A percentile compares a stretch with the other conserved stretches of the same genome.
phyloP scores from a whole-genome alignment of 2,888 invertebrate genomes.

The Drosophila niveifrons region DNA sequence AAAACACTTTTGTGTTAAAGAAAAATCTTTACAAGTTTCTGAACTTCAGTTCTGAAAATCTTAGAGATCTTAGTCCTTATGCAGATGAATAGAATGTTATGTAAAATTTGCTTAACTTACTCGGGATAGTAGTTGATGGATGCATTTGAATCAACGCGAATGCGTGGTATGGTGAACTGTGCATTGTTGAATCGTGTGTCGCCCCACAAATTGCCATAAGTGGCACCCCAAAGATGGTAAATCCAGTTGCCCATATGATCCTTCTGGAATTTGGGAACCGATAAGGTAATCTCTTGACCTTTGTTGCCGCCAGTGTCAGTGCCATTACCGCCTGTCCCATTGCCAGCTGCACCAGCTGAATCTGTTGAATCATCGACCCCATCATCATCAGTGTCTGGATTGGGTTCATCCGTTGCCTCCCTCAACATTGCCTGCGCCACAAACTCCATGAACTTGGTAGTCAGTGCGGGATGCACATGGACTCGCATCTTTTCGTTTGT shows the following conservation, averaged over 20 bases:
- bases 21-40: no score
- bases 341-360: not conserved
- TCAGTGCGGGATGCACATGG: not conserved
- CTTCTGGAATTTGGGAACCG: conserved; percentile 3
- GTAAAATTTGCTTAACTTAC: not conserved
- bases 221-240: conserved; percentile 15
- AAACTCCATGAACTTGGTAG: not conserved
- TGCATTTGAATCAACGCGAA: not conserved
- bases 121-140: conserved; percentile 15
- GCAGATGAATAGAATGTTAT: no score
- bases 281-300: conserved; percentile 10
- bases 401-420: not conserved
- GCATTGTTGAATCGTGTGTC: conserved; percentile 25
- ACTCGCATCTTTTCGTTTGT: not conserved
- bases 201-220: conserved; percentile 25
- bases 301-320: not conserved
- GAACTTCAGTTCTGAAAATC: not conserved
- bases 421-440: not conserved
- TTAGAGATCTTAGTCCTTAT: not conserved
- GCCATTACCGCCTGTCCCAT: not conserved
- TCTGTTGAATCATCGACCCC: not conserved
- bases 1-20: no score
- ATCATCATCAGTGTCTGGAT: no score
- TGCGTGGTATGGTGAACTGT: not conserved
- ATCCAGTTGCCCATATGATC: conserved; percentile 26